These are phyloP conservation scores for Umimayanthus kanabou DNA, from an alignment of 92 coral and sea anemone genomes.

Conservation along the genomic window DNA sequence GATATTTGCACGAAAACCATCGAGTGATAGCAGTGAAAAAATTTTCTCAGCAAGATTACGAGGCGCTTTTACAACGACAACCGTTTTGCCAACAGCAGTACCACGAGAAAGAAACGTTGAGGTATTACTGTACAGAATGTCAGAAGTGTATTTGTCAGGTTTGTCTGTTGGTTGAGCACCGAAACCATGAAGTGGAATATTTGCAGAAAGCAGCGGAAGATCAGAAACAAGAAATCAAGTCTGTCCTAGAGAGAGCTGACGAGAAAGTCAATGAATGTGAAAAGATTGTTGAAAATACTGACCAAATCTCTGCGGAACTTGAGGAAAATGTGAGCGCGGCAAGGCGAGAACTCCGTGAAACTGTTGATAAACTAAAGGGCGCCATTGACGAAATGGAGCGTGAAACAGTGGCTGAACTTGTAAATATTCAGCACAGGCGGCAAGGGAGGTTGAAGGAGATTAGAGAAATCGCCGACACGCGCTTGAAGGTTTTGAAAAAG, in stretches of 20 bases:
- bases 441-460: background rate
- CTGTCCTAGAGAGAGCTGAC: background rate
- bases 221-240: background rate
- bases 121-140: background rate
- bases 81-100: background rate
- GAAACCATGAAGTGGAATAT: background rate
- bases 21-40: too few relatives aligned
- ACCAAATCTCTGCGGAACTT: background rate
- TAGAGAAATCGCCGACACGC: background rate
- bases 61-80: background rate
- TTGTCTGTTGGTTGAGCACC: background rate
- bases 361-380: constrained; percentile 1
- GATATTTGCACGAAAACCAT: background rate
- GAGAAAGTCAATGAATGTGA: background rate
- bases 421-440: background rate
- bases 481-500: background rate
- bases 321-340: background rate
- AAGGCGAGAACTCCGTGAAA: background rate
- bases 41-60: too few relatives aligned
- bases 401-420: background rate
- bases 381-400: background rate
- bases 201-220: constrained; percentile 1
- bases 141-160: background rate
- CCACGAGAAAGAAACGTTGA: background rate
- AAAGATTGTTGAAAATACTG: background rate